phyloP scores from a whole-genome alignment of 2,888 invertebrate species.

The Ophion slaviceki region DNA sequence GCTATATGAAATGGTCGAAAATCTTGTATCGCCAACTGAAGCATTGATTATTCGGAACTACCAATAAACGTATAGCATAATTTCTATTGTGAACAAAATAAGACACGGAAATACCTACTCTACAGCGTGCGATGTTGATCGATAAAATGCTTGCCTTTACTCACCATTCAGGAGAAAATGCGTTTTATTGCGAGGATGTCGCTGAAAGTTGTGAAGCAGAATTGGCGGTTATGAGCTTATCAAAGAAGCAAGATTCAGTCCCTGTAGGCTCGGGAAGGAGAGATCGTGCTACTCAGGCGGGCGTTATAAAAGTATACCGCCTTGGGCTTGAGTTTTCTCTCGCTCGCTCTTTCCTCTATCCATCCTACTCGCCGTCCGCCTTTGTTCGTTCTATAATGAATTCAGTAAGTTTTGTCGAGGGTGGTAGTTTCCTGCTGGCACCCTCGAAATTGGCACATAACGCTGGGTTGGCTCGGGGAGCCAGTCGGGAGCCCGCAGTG shows the following conservation, averaged over 20 bases:
- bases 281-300: conserved; percentile 44
- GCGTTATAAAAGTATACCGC: conserved; percentile 73
- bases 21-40: too few relatives aligned
- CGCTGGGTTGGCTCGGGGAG: conserved; percentile 64
- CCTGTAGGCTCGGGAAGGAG: conserved; percentile 47
- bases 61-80: not conserved
- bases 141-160: conserved; percentile 7
- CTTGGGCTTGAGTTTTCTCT: conserved; percentile 74
- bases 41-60: too few relatives aligned
- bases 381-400: conserved; percentile 82
- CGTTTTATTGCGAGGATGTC: conserved; percentile 30
- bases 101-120: not conserved
- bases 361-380: conserved; percentile 70
- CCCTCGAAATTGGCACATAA: conserved; percentile 81
- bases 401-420: conserved; percentile 82
- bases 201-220: conserved; percentile 52
- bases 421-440: conserved; percentile 82
- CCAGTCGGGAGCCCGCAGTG: conserved; percentile 68
- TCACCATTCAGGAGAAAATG: conserved; percentile 1
- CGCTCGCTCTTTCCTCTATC: conserved; percentile 62
- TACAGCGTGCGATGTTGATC: conserved; percentile 11
- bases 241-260: conserved; percentile 61
- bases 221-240: conserved; percentile 60
- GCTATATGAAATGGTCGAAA: too few relatives aligned
- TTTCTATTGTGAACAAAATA: not conserved